A percentile compares a stretch with the other conserved stretches of the same genome.
These are phyloP conservation scores for Brachylomia viminalis DNA, from an alignment of 2,888 invertebrate species.

Conservation along the genomic window DNA sequence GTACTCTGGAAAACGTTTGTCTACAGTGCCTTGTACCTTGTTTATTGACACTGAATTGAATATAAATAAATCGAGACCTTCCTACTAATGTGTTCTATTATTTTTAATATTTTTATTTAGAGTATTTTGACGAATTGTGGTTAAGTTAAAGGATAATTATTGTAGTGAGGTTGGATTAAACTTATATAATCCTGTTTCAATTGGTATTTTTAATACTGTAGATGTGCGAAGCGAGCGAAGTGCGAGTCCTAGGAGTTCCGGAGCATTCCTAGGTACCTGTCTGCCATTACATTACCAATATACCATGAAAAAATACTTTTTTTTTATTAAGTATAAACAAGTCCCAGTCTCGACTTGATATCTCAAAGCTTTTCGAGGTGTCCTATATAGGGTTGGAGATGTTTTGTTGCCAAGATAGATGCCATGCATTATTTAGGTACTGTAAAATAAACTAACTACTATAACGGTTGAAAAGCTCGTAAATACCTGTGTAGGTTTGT, in stretches of 20 bases:
- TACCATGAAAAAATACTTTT: no score
- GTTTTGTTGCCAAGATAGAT: neutral
- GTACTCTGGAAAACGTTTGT: conserved; percentile 52
- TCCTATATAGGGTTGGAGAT: neutral
- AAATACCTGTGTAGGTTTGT: neutral
- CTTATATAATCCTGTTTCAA: neutral
- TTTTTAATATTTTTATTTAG: neutral
- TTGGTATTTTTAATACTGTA: neutral
- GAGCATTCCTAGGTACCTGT: neutral
- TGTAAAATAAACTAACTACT: neutral
- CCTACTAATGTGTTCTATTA: neutral
- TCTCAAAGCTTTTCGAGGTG: neutral
- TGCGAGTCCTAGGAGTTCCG: neutral
- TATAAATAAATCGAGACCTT: conserved; percentile 59
- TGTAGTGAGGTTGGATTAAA: neutral
- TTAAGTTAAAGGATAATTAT: neutral
- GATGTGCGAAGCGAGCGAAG: neutral
- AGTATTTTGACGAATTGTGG: neutral
- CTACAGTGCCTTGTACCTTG: conserved; percentile 50
- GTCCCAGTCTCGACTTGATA: neutral
- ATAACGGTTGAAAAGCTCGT: neutral
- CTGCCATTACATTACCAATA: no score
- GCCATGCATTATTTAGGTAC: neutral
- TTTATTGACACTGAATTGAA: conserved; percentile 50
- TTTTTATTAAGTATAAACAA: no score